Evolutionary conservation across 2,113 vertebrate species (phyloP), one percentile per base, ranked within the genome.

Genomic region (Dicentrarchus labrax): DNA sequence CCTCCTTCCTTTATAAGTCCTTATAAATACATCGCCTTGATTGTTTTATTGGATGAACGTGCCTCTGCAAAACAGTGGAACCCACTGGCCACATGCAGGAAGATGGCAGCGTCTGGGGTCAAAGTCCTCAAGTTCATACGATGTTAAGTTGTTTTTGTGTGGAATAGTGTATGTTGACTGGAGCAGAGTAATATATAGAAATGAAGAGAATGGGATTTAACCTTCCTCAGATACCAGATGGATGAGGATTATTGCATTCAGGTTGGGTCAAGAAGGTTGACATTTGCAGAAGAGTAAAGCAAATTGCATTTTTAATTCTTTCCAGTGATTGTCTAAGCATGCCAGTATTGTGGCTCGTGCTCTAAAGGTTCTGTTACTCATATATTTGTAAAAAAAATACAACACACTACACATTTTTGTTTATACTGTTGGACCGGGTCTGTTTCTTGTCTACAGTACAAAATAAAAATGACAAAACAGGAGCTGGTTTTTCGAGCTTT

Each of bases 21-120:
- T 77, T 65, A 75, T 68, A 60, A 88, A 88, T 56, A 80, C 17
- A n/a, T 47, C 47, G 0, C 51, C 61, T 24, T 68, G 51, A 80
- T 76, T 70, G 82, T 86, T 87, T 88, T 78, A 86, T 85, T 84
- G 81, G 68, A 66, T n/a, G 70, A 86, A 62, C 30, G 15, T 56
- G 48, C 56, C 17, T 68, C 62, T 0, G 22, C 67, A 30, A 45
- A 86, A 69, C 72, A 72, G 21, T 51, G n/a, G 39, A 57, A 24
- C 36, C 50, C 50, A 38, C 61, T 21, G 21, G 48, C 41, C 22
- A 24, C 72, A 17, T 54, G 62, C 47, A 51, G 71, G 76, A 13
- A 70, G 24, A 82, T 30, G 38, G 68, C 59, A 66, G 51, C 24
- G 64, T 61, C 12, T 36, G 43, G 4, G 36, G 64, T 73, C 65